These are phyloP conservation scores for Dysidea cf. avara DNA, from an alignment of 37 sponge, comb jelly and placozoan species.

Conservation along the genomic window DNA sequence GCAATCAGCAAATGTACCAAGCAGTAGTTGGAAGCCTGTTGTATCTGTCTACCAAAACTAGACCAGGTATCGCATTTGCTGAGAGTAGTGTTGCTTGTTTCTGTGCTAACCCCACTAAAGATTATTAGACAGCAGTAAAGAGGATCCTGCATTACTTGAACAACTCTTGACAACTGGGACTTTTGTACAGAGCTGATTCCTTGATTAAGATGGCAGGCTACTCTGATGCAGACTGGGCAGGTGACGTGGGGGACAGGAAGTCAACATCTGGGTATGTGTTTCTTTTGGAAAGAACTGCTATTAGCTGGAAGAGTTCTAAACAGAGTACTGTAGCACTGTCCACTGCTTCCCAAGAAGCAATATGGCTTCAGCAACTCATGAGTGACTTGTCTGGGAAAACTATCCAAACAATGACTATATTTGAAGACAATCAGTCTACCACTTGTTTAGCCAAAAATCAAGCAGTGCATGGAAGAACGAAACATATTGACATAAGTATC, in stretches of 20 bases:
- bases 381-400: too few relatives aligned
- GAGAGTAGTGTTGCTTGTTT: constrained; percentile 16
- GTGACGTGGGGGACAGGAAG: background rate
- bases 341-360: too few relatives aligned
- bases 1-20: constrained; percentile 19
- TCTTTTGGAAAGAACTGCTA: too few relatives aligned
- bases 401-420: too few relatives aligned
- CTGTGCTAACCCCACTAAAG: constrained; percentile 40
- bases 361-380: too few relatives aligned
- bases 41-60: constrained; percentile 12
- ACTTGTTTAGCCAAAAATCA: too few relatives aligned
- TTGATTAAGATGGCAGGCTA: too few relatives aligned
- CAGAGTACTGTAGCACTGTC: constrained; percentile 18
- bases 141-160: constrained; percentile 39
- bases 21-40: constrained; percentile 21
- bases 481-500: constrained; percentile 47
- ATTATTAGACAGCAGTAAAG: constrained; percentile 45
- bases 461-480: too few relatives aligned
- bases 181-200: too few relatives aligned
- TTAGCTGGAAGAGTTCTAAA: constrained; percentile 10
- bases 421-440: too few relatives aligned
- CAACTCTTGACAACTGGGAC: constrained; percentile 12
- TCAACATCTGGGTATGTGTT: background rate
- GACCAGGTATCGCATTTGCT: constrained; percentile 19
- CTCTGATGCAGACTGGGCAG: background rate